These are phyloP conservation scores for Urosaurus nigricauda DNA, from an alignment of 2,797 vertebrate genomes.

Conservation along the genomic window DNA sequence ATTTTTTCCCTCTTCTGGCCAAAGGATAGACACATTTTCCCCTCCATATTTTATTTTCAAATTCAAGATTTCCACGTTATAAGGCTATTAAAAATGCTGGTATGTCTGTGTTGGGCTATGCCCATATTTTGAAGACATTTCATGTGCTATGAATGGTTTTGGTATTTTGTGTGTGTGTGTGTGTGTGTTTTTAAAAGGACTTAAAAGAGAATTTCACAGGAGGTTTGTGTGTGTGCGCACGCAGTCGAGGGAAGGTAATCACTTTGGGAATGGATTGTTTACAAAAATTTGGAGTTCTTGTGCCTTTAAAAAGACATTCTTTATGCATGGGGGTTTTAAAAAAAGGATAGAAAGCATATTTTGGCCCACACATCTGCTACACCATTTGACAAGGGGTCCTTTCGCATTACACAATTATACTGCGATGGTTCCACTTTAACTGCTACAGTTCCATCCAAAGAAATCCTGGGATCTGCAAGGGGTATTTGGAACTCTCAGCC, in stretches of 20 bases:
- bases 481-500: no score
- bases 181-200: background rate
- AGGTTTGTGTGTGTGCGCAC: background rate
- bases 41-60: slow-evolving; percentile 5
- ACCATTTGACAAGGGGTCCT: no score
- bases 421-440: no score
- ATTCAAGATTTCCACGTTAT: slow-evolving; percentile 45
- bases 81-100: slow-evolving; percentile 50
- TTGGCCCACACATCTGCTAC: no score
- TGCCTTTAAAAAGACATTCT: slow-evolving; percentile 7
- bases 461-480: no score
- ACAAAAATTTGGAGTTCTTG: background rate
- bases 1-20: background rate
- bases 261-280: background rate
- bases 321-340: no score
- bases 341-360: background rate
- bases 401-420: no score
- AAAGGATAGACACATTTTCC: slow-evolving; percentile 10
- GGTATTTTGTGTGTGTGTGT: no score
- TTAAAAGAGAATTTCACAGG: background rate
- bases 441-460: no score
- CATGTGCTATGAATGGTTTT: background rate
- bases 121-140: background rate
- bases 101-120: background rate
- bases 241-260: background rate